Percentiles rank a stretch among this genome's conserved stretches.
These are phyloP conservation scores for Ylistrum balloti DNA, from an alignment of 1,140 invertebrate species.

Conservation along the genomic window DNA sequence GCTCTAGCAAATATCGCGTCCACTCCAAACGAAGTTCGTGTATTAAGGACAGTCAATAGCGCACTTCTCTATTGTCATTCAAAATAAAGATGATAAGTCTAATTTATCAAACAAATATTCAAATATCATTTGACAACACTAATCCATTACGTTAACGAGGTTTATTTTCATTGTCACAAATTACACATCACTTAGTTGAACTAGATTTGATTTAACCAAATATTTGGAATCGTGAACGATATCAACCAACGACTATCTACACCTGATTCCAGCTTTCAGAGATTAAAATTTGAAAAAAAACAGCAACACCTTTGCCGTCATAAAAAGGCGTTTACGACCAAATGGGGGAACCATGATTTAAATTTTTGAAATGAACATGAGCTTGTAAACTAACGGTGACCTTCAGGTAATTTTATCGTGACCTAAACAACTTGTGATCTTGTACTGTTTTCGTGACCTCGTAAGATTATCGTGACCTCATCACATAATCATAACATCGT, in stretches of 20 bases:
- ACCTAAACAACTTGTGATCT: no score
- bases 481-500: no score
- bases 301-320: no score
- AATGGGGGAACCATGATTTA: no score
- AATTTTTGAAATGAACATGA: no score
- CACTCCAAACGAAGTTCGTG: conserved; percentile 14
- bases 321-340: no score
- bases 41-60: not conserved
- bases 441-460: no score
- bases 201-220: not conserved
- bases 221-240: not conserved
- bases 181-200: not conserved
- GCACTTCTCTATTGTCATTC: not conserved
- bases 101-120: conserved; percentile 9
- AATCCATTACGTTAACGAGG: not conserved
- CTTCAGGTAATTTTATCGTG: no score
- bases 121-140: not conserved
- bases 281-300: no score
- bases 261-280: no score
- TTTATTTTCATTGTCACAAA: not conserved
- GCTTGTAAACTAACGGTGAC: no score
- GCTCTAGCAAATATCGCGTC: not conserved
- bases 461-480: no score
- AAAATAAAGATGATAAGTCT: conserved; percentile 34
- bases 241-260: not conserved